A percentile compares a stretch with the other conserved stretches of the same genome.
phyloP scores from a whole-genome alignment of 2,797 vertebrate genomes.

The Trachurus trachurus region DNA sequence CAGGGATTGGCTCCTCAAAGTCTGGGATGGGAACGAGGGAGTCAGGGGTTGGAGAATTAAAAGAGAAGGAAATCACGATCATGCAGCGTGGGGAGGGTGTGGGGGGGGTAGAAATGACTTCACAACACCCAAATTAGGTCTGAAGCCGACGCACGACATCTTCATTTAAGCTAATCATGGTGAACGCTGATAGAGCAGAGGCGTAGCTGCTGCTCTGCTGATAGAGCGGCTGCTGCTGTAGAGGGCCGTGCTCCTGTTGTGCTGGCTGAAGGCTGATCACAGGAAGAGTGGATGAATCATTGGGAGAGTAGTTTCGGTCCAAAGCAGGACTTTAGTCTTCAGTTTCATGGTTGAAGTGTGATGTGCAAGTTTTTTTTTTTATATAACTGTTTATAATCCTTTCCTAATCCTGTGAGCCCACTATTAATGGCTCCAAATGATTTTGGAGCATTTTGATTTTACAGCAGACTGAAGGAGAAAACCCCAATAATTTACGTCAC shows the following conservation, averaged over 20 bases:
- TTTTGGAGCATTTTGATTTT: constrained; percentile 36
- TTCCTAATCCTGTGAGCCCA: constrained; percentile 50
- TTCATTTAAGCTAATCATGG: constrained; percentile 48
- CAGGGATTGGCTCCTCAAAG: constrained; percentile 90
- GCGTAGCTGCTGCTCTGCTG: constrained; percentile 3
- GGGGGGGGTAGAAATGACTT: constrained; percentile 12
- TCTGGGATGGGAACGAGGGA: constrained; percentile 70
- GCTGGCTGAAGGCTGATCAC: constrained; percentile 19
- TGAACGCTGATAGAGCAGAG: constrained; percentile 16
- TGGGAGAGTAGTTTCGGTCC: neutral
- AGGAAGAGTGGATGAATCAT: constrained; percentile 7
- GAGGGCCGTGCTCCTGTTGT: constrained; percentile 7
- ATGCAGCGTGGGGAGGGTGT: neutral
- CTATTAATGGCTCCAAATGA: constrained; percentile 41
- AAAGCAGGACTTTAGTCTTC: constrained; percentile 20
- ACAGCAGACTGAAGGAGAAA: neutral
- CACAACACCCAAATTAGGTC: constrained; percentile 27
- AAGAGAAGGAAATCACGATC: constrained; percentile 15
- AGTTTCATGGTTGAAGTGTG: constrained; percentile 28
- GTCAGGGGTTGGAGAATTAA: constrained; percentile 42
- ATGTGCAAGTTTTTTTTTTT: constrained; percentile 30
- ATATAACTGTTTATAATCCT: constrained; percentile 51
- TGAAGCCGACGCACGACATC: constrained; percentile 1
- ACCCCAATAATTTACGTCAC: neutral
- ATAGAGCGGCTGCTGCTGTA: neutral